phyloP scores from a whole-genome alignment of 2,888 invertebrate genomes.

The Thelaira solivaga region DNA sequence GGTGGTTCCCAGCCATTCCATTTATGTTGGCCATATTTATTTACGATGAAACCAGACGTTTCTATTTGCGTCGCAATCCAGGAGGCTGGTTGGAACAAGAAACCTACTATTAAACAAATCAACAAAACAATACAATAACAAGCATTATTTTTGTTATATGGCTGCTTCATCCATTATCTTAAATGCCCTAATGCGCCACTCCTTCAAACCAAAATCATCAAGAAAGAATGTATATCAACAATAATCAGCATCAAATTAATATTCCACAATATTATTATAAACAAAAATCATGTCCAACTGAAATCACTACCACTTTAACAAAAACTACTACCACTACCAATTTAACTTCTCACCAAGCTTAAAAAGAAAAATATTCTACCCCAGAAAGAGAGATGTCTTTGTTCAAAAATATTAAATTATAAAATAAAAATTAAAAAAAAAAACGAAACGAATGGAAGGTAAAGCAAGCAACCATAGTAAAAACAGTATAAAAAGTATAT shows the following conservation, averaged over 20 bases:
- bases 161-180: conserved; percentile 61
- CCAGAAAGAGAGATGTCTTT: conserved; percentile 37
- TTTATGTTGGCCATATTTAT: conserved; percentile 99
- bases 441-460: conserved; percentile 21
- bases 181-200: conserved; percentile 50
- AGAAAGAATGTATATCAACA: conserved; percentile 3
- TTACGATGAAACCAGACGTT: conserved; percentile 98
- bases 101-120: conserved; percentile 92
- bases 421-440: conserved; percentile 16
- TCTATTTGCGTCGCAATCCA: conserved; percentile 97
- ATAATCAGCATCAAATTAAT: conserved; percentile 17
- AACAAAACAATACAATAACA: conserved; percentile 38
- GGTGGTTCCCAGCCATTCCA: conserved; percentile 99
- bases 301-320: conserved; percentile 67
- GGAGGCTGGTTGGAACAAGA: conserved; percentile 99
- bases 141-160: conserved; percentile 61
- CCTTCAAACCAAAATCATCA: conserved; percentile 25
- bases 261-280: conserved; percentile 30
- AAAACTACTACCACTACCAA: conserved; percentile 66
- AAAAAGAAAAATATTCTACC: conserved; percentile 50
- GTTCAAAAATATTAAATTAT: conserved; percentile 43
- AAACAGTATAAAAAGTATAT: conserved; percentile 37
- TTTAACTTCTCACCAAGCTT: conserved; percentile 66
- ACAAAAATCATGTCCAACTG: conserved; percentile 57
- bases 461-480: conserved; percentile 40